Percentiles rank a stretch among this genome's conserved stretches.
Conservation (phyloP, 2,888 invertebrate species). For the Alentia gelatinosa region DNA sequence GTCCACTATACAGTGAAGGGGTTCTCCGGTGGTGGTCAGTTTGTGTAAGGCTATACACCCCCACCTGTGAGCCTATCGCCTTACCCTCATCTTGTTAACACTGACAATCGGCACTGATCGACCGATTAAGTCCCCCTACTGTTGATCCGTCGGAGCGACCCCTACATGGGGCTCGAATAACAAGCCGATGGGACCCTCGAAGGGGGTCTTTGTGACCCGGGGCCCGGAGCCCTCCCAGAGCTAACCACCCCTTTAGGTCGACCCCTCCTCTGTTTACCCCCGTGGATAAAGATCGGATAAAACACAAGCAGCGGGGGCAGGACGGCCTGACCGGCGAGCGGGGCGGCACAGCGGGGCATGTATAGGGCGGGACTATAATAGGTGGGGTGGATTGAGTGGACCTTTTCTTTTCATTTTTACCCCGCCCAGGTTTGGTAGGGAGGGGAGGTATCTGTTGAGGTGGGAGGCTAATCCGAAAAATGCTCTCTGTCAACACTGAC, state of each 20-base stretch:
- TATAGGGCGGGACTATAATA: background rate
- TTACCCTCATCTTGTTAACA: conserved; percentile 39
- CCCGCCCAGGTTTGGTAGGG: background rate
- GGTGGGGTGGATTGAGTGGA: background rate
- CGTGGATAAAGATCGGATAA: background rate
- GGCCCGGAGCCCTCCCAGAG: background rate
- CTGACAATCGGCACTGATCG: conserved; percentile 29
- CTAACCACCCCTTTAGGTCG: background rate
- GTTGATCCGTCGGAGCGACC: background rate
- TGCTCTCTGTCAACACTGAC: background rate
- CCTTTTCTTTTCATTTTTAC: too few relatives aligned
- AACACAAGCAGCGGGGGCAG: background rate
- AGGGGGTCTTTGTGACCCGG: background rate
- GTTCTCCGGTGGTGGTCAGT: background rate
- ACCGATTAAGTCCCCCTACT: conserved; percentile 20
- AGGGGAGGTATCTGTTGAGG: background rate
- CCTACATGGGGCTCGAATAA: background rate
- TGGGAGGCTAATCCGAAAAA: background rate
- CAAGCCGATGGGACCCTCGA: background rate
- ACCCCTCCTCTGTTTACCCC: background rate
- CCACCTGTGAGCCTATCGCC: conserved; percentile 14
- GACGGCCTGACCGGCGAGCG: too few relatives aligned
- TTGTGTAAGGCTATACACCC: background rate
- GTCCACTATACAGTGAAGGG: background rate
- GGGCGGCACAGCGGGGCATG: too few relatives aligned